Base-by-base conservation (phyloP, 2,888 invertebrate species). In the Tiliacea citrago region DNA sequence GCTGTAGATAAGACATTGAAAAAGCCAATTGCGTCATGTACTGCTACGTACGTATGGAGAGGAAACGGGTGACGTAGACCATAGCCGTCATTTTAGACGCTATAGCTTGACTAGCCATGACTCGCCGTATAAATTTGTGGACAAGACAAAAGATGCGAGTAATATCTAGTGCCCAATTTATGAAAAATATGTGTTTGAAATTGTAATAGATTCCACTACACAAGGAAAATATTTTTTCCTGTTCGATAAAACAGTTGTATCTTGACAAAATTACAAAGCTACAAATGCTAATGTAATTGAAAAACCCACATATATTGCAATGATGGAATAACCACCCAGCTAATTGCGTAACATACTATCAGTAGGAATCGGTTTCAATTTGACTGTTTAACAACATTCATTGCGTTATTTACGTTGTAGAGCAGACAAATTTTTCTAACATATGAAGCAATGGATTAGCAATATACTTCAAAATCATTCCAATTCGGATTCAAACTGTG, bases 1-100 rank as follows among this genome's bases (percentile, higher is more conserved):
- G 91, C 92, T 91, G 94, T 94, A 95, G 96, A 96, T 96, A 96
- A 96, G 96, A 96, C 96, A 96, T 96, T 96, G 96, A 96, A 96
- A 96, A 96, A 95, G 95, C 95, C 95, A 95, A 95, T 96, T 96
- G 96, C 96, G 96, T 96, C 96, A 96, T 95, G 93, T 95, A 94
- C 95, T 91, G 92, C 96, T 95, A 95, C 96, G 94, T 95, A 96
- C 95, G 94, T 91, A 93, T 92, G 88, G 93, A 93, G 94, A 95
- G 95, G 95, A 95, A 95, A 90, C 95, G 92, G 90, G 92, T 96
- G 96, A 96, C 96, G 96, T 96, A 92, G 91, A 83, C 87, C 81
- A 87, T 45, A 91, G 88, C 94, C 95, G 95, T 96, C 96, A 95
- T 93, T 94, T 92, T 93, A 90, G 92, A 92, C 93, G 93, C 89